Evolutionary conservation across 2,888 invertebrate species (phyloP), one percentile per base, ranked within the genome.

Genomic region (Synanthedon andrenaeformis): DNA sequence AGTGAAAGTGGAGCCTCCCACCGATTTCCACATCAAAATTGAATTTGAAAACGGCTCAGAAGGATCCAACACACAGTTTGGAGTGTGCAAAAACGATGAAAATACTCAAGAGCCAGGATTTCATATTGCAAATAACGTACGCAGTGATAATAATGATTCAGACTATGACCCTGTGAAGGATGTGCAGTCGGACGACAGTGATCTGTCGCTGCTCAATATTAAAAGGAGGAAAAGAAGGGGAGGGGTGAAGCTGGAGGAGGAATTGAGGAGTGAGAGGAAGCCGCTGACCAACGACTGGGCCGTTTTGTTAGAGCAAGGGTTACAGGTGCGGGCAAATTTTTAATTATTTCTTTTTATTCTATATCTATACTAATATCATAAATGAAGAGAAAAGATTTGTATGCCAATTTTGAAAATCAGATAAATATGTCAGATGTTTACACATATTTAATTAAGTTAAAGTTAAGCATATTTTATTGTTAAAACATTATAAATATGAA

Each of bases 101-200:
- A 45, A 14, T 3, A 45, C n/a, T 13, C 48, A 45, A 13, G 48
- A 45, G 14, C 13, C 48, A 0, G 6, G 10, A 35, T 35, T 35
- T 35, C 8, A 35, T 10, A 35, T 35, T 10, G 6, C 35, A 10
- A 35, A 35, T 10, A 35, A 10, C 3, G 10, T 8, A 35, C 10
- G 10, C 10, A 35, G 35, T 10, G 35, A 35, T 10, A 35, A 35
- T 13, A 45, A 45, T 8, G 64, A 69, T 2, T 62, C 58, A 3
- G 67, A 70, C 35, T 59, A 64, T 19, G 62, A 61, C 23, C 55
- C 56, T 2, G 55, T 57, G 4, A 58, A 59, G 4, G 58, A 64
- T 41, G 52, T 62, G 3, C 69, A 65, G 1, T 83, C 85, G 0
- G 83, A 82, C 35, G 69, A 71, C 45, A 85, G 85, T 51, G 67